phyloP scores from a whole-genome alignment of 2,888 invertebrate genomes.

The Alitta virens region DNA sequence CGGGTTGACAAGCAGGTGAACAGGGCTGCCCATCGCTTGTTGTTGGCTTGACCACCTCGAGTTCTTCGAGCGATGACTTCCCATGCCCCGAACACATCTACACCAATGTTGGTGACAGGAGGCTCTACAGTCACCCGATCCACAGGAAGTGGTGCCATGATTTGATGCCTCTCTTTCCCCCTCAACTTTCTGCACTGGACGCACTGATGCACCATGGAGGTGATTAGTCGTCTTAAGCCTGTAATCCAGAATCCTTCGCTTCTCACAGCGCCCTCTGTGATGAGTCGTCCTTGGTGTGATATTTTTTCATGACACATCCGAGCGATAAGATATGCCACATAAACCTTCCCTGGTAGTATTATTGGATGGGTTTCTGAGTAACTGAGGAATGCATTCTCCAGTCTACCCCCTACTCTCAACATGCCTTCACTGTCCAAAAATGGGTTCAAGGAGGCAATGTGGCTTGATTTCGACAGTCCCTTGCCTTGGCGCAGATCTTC shows the following conservation, averaged over 20 bases:
- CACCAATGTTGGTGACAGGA: constrained; percentile 32
- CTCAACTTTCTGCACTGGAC: constrained; percentile 16
- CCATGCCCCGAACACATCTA: constrained; percentile 38
- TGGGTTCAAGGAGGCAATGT: constrained; percentile 15
- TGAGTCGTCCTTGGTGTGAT: constrained; percentile 29
- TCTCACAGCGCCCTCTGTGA: constrained; percentile 29
- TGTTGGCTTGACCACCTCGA: too few species aligned
- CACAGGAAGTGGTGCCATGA: constrained; percentile 30
- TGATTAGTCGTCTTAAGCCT: constrained; percentile 6
- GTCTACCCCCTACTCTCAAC: constrained; percentile 22
- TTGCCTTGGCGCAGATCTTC: too few species aligned
- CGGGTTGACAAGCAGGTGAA: constrained; percentile 20
- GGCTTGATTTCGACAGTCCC: too few species aligned
- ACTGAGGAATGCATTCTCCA: background rate
- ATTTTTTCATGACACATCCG: constrained; percentile 27
- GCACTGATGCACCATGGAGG: constrained; percentile 14
- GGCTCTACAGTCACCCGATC: constrained; percentile 29
- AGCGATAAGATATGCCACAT: constrained; percentile 18
- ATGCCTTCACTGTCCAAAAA: constrained; percentile 23
- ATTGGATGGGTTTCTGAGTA: constrained; percentile 17
- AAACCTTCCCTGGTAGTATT: constrained; percentile 14
- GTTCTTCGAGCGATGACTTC: constrained; percentile 32
- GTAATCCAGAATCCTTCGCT: constrained; percentile 23
- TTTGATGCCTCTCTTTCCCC: constrained; percentile 8
- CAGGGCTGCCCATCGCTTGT: constrained; percentile 34